Evolutionary conservation across 2,888 invertebrate genomes (phyloP).

Genomic region (Drosophila pseudotalamancana): DNA sequence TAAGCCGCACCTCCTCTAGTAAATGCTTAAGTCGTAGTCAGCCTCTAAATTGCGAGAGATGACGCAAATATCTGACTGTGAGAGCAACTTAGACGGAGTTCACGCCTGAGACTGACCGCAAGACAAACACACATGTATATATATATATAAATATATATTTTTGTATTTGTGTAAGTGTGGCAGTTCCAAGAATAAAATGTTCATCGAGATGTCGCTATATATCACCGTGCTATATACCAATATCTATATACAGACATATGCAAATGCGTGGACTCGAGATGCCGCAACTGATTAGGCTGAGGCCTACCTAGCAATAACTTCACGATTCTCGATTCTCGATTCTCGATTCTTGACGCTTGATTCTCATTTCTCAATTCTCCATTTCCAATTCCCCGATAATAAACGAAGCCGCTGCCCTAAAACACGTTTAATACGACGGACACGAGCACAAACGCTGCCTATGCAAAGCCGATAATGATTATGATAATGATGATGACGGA

Average conservation of each 20-base stretch:
- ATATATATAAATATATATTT: neutral
- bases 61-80: constrained; percentile 17
- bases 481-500: constrained; percentile 28
- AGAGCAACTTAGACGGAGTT: constrained; percentile 6
- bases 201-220: constrained; percentile 28
- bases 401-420: constrained; percentile 24
- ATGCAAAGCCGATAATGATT: constrained; percentile 61
- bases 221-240: neutral
- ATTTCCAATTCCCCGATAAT: constrained; percentile 16
- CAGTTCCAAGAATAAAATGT: constrained; percentile 56
- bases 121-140: constrained; percentile 14
- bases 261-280: constrained; percentile 49
- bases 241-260: constrained; percentile 36
- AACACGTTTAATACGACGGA: constrained; percentile 59
- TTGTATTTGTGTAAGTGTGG: neutral
- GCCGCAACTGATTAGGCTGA: constrained; percentile 52
- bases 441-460: constrained; percentile 45
- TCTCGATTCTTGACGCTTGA: neutral
- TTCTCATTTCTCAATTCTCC: constrained; percentile 5
- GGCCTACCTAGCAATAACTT: constrained; percentile 12
- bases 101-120: constrained; percentile 26
- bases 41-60: constrained; percentile 12
- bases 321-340: constrained; percentile 7
- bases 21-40: constrained; percentile 3
- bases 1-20: constrained; percentile 35